Evolutionary conservation across 2,113 vertebrate species (phyloP), one percentile per base, ranked within the genome.

Genomic region (Trochalopteron elliotii): DNA sequence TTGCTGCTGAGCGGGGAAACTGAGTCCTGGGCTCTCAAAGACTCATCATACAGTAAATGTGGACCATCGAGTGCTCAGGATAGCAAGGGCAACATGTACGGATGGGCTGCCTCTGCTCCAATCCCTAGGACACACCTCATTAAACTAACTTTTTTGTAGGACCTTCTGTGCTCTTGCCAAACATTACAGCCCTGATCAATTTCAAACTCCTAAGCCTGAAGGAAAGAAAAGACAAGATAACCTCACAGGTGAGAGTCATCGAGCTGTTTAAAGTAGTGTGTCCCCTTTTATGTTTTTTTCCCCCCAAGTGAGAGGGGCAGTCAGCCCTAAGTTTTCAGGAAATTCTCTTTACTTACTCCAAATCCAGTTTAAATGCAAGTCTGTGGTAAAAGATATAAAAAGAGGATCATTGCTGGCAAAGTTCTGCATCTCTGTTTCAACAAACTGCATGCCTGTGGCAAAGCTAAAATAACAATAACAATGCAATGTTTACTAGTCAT

Each of bases 381-480:
- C 85, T 95, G 90, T 94, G 94, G 94, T 83, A 90, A 84, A 94
- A 97, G 90, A 97, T 97, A 96, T 82, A 97, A 95, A 96, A 97
- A 93, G 94, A 92, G 87, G 59, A 96, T 89, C 71, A 93, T 56
- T 93, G 83, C 95, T 97, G 97, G 97, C 97, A 96, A 94, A 88
- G 93, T 86, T 94, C 93, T 94, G 89, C 95, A 97, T 95, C 90
- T 93, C 95, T 90, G 91, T 97, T 97, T 94, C 97, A 97, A 92
- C 93, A 94, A 96, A 96, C 64, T 88, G 88, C 94, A 96, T 96
- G 93, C 93, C 90, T 97, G 95, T 95, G 95, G 97, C 92, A 94
- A 93, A 97, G 96, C 96, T 96, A 97, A 96, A 97, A 97, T 97
- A 98, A 97, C 96, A 96, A 95, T 90, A 95, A 96, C 96, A 96